phyloP scores from a whole-genome alignment of 2,888 invertebrate species.

The Hoplodrina blanda region DNA sequence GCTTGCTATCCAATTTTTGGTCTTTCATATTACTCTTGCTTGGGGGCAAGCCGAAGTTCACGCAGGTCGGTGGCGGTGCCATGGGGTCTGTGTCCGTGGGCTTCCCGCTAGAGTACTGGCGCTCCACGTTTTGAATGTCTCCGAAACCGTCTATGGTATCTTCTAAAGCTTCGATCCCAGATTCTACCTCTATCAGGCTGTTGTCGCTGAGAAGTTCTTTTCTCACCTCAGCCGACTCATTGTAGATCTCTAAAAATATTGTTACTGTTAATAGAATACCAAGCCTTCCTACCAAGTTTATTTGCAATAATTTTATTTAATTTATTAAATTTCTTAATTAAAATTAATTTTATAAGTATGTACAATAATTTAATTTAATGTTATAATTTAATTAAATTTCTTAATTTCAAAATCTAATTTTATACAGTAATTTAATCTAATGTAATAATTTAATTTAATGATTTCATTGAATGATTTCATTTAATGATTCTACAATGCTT shows the following conservation, averaged over 20 bases:
- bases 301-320: no score
- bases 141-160: constrained; percentile 83
- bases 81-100: constrained; percentile 62
- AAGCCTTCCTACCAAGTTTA: neutral
- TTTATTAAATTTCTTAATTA: no score
- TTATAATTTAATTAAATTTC: no score
- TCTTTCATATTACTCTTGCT: constrained; percentile 75
- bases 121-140: constrained; percentile 71
- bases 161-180: constrained; percentile 88
- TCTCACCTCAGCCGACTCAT: constrained; percentile 75
- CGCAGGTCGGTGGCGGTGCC: constrained; percentile 60
- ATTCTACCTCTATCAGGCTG: constrained; percentile 85
- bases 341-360: no score
- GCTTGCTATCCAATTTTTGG: constrained; percentile 51
- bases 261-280: no score
- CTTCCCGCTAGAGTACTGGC: constrained; percentile 59
- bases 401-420: no score
- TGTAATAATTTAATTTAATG: no score
- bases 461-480: no score
- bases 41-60: constrained; percentile 78
- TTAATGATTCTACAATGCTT: no score
- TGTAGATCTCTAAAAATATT: constrained; percentile 68
- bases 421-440: no score
- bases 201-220: constrained; percentile 75
- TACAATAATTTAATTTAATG: no score